Conservation (phyloP, 2,797 vertebrate genomes). For the Sebastes matsubarae region DNA sequence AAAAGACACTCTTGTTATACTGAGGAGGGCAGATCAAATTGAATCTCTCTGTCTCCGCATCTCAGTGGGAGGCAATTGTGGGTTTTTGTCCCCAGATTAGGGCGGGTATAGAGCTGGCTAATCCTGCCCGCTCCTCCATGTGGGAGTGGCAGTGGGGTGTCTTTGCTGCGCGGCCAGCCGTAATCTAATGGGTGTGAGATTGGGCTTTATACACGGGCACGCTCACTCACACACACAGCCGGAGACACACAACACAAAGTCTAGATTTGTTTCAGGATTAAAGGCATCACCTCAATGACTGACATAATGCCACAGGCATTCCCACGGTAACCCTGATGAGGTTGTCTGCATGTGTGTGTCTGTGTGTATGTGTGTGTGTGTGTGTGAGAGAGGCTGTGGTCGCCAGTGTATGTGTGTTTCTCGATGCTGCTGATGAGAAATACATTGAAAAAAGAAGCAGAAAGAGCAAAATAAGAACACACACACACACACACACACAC, state of each 20-base stretch:
- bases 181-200: conserved; percentile 81
- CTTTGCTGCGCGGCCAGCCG: conserved; percentile 81
- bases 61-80: conserved; percentile 78
- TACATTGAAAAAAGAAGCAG: conserved; percentile 7
- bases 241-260: conserved; percentile 65
- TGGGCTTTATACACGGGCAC: conserved; percentile 53
- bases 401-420: not conserved
- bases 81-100: conserved; percentile 84
- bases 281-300: conserved; percentile 75
- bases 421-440: conserved; percentile 39
- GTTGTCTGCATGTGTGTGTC: conserved; percentile 3
- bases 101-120: conserved; percentile 77
- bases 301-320: conserved; percentile 81
- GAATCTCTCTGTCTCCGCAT: conserved; percentile 69
- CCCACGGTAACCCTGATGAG: conserved; percentile 79
- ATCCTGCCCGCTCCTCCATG: conserved; percentile 81
- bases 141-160: conserved; percentile 80
- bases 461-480: conserved; percentile 15
- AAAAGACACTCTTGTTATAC: conserved; percentile 73
- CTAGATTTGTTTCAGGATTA: conserved; percentile 81
- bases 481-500: not conserved
- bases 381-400: not conserved
- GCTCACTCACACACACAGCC: conserved; percentile 60
- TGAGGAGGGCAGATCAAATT: conserved; percentile 69
- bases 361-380: not conserved